Evolutionary conservation across 2,888 invertebrate genomes (phyloP).

Genomic region (Anthophora plumipes): DNA sequence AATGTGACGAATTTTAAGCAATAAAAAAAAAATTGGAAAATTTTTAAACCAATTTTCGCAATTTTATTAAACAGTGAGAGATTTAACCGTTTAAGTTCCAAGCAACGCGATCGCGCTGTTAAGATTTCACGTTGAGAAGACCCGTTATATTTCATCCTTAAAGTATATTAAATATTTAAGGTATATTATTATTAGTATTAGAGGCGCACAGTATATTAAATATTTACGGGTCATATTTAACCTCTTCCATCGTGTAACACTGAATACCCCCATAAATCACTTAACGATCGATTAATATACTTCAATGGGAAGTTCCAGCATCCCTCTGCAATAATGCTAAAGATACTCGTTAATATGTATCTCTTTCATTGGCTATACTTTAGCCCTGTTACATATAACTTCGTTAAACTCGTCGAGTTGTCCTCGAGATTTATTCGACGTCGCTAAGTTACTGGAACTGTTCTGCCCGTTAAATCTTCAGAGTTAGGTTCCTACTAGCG

Average conservation of each 20-base stretch:
- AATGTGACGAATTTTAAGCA: no score
- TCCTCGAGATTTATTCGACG: slow-evolving; percentile 20
- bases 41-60: no score
- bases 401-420: slow-evolving; percentile 15
- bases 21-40: no score
- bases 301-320: neutral
- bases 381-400: slow-evolving; percentile 3
- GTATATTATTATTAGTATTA: no score
- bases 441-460: slow-evolving; percentile 17
- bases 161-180: no score
- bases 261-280: neutral
- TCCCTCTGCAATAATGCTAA: neutral
- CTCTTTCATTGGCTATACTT: neutral
- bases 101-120: no score
- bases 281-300: neutral
- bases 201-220: neutral
- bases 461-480: slow-evolving; percentile 3
- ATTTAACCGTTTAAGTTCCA: no score
- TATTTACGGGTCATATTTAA: neutral
- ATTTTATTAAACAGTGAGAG: no score
- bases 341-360: slow-evolving; percentile 21
- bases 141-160: no score
- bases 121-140: no score
- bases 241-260: neutral
- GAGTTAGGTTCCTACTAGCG: neutral